Base-by-base conservation (phyloP, 2,797 vertebrate genomes). In the Tragelaphus oryx region DNA sequence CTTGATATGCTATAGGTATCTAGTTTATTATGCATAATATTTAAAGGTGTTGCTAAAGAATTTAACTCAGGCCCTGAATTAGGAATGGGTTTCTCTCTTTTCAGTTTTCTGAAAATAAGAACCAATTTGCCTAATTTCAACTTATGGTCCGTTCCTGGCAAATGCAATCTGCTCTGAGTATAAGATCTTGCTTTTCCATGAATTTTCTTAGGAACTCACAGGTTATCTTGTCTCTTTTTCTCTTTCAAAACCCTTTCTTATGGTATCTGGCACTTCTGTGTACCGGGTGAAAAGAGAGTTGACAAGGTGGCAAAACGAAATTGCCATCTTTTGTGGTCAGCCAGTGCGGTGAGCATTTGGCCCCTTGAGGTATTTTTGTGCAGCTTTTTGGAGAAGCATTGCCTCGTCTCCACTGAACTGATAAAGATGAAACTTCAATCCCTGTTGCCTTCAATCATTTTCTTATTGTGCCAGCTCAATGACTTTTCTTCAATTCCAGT, bases 361-460 rank as follows among this genome's bases (percentile, higher is more conserved):
- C 55, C 54, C 74, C 52, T 85, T 74, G 68, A 55, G 48, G 62
- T 30, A 33, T 93, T 59, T 11, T 12, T 54, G 65, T 87, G 28
- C 26, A 83, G n/a, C 26, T 37, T 11, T 89, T 79, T 33, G 20
- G 86, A 55, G 84, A 91, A 95, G 93, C 59, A 2, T 91, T 0
- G 33, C 59, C 92, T 24, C 13, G 1, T 62, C 59, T 48, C 37
- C 55, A n/a, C 68, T 13, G 83, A 86, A 68, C 14, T 6, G 44
- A 65, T 84, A 30, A 65, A 0, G 11, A 92, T 20, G 90, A 52
- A 5, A 3, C 54, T 33, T 94, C 93, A 79, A 26, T 93, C 65
- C 74, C 91, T 5, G 33, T 50, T 54, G 54, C 92, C 68, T 95
- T 94, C 95, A 76, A 90, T 93, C 89, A 81, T 88, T 94, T 96